Conservation (phyloP, 2,113 vertebrate species). For the Chascanopsetta lugubris region DNA sequence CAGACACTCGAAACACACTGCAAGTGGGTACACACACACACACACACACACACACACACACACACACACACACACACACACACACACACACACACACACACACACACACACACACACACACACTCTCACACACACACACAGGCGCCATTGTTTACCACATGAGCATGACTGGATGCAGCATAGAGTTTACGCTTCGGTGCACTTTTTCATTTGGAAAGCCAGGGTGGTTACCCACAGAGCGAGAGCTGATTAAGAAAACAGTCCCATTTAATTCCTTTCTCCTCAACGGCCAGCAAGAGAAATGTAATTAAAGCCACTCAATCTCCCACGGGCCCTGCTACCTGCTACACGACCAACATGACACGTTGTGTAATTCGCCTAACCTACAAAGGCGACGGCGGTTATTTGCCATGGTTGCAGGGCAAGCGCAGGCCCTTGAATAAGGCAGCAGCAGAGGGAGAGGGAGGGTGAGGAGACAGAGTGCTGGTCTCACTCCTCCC, state of each 20-base stretch:
- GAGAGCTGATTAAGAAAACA: slow-evolving; percentile 81
- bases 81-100: neutral
- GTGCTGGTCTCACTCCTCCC: neutral
- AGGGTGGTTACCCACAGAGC: slow-evolving; percentile 72
- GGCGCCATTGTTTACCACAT: slow-evolving; percentile 72
- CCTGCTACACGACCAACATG: slow-evolving; percentile 75
- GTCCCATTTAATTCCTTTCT: slow-evolving; percentile 81
- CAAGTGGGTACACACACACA: neutral
- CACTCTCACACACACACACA: slow-evolving; percentile 31
- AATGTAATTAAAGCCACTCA: slow-evolving; percentile 83
- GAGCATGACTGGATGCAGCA: slow-evolving; percentile 73
- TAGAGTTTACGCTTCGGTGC: slow-evolving; percentile 71
- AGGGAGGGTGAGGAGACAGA: slow-evolving; percentile 3
- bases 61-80: too few species aligned
- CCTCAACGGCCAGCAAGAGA: slow-evolving; percentile 76
- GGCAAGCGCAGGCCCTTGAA: slow-evolving; percentile 36
- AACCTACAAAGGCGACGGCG: slow-evolving; percentile 69
- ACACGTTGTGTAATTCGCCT: slow-evolving; percentile 75
- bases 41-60: too few species aligned
- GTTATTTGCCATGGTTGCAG: slow-evolving; percentile 49
- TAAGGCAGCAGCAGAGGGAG: slow-evolving; percentile 30
- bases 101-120: slow-evolving; percentile 1
- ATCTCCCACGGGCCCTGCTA: slow-evolving; percentile 75
- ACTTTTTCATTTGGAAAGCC: slow-evolving; percentile 80
- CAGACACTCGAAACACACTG: slow-evolving; percentile 34